Evolutionary conservation across 2,888 invertebrate genomes (phyloP).

Genomic region (Fissipunctia ypsillon): DNA sequence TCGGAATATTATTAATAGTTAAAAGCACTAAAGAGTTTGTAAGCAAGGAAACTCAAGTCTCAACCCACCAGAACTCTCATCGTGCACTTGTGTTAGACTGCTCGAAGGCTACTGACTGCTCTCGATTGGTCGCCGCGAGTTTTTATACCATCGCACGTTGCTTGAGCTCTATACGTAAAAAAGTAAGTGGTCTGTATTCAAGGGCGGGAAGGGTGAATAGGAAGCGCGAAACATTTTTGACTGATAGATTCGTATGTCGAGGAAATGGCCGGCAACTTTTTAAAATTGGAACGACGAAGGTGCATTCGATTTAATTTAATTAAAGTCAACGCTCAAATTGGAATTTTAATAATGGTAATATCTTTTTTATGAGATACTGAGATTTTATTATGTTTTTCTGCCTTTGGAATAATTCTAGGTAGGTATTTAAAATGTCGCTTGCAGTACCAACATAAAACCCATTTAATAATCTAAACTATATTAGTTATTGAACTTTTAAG

Average conservation of each 20-base stretch:
- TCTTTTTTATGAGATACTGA: conserved; percentile 19
- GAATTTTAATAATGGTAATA: conserved; percentile 4
- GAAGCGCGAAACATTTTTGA: conserved; percentile 83
- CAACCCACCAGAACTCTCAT: conserved; percentile 90
- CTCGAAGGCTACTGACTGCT: conserved; percentile 90
- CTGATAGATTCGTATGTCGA: conserved; percentile 72
- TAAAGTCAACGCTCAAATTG: conserved; percentile 33
- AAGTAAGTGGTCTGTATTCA: conserved; percentile 87
- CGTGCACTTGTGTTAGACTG: conserved; percentile 90
- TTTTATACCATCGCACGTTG: conserved; percentile 83
- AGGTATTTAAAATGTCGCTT: neutral
- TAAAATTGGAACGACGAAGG: conserved; percentile 56
- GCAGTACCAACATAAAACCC: neutral
- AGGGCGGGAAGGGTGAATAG: conserved; percentile 89
- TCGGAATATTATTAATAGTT: conserved; percentile 29
- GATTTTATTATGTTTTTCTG: neutral
- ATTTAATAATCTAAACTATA: neutral
- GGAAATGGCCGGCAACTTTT: conserved; percentile 73
- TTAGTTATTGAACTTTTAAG: conserved; percentile 31
- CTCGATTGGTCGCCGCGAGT: conserved; percentile 81
- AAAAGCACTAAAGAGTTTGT: conserved; percentile 58
- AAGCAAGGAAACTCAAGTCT: conserved; percentile 69
- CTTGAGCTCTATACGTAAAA: conserved; percentile 84
- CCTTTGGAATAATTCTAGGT: neutral
- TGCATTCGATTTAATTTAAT: conserved; percentile 52